Conservation (phyloP, 2,113 vertebrate species). For the Globicephala melas region DNA sequence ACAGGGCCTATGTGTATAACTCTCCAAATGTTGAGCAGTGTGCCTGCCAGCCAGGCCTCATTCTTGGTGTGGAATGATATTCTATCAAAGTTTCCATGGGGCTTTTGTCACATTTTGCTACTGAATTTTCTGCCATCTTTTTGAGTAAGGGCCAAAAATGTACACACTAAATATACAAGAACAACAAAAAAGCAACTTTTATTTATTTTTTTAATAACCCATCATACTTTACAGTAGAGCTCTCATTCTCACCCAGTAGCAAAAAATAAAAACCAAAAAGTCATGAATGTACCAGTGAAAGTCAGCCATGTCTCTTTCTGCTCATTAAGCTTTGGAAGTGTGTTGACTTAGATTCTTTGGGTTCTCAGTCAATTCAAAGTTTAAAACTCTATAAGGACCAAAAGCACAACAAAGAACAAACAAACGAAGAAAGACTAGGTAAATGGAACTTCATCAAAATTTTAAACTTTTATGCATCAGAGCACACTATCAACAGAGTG, state of each 20-base stretch:
- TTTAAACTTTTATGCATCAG: neutral
- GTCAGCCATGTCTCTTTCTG: neutral
- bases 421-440: neutral
- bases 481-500: neutral
- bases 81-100: neutral
- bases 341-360: neutral
- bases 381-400: neutral
- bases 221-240: neutral
- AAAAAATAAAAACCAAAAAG: neutral
- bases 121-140: slow-evolving; percentile 1
- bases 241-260: neutral
- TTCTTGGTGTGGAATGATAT: neutral
- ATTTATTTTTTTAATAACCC: neutral
- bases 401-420: neutral
- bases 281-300: neutral
- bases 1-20: neutral
- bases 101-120: neutral
- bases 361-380: neutral
- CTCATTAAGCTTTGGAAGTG: neutral
- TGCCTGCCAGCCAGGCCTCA: neutral
- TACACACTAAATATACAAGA: neutral
- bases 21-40: neutral
- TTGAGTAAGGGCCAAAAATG: neutral
- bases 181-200: neutral
- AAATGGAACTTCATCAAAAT: neutral